Conservation (phyloP, 2,113 vertebrate species). For the Gyps fulvus region DNA sequence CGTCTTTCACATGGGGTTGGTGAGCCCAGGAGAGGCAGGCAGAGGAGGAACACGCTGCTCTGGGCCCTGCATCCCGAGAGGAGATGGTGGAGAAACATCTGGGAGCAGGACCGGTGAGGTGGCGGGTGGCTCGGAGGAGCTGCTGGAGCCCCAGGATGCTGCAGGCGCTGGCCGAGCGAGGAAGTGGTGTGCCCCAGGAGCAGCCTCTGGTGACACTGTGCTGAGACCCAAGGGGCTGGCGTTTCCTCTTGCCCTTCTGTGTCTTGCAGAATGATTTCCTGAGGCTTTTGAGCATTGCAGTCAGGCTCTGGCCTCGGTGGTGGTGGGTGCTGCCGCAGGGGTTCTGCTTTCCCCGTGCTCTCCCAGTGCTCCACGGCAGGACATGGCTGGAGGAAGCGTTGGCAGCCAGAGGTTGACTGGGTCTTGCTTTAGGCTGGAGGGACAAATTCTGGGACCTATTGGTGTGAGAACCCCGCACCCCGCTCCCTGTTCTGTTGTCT, state of each 20-base stretch:
- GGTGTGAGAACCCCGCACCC: accelerated
- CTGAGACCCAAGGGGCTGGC: accelerated
- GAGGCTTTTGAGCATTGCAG: accelerated
- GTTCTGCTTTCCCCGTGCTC: background rate
- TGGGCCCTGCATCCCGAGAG: background rate
- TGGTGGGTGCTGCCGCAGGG: accelerated
- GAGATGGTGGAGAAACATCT: accelerated
- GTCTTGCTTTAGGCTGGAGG: background rate
- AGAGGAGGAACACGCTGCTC: accelerated
- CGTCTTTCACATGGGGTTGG: accelerated
- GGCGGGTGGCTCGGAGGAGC: background rate
- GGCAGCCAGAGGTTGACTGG: background rate
- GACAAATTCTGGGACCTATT: background rate
- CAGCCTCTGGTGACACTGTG: background rate
- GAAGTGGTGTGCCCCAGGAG: accelerated
- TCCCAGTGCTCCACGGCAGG: accelerated
- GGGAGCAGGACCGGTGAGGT: background rate
- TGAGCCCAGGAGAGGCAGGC: background rate
- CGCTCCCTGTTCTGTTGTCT: accelerated
- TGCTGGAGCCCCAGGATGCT: background rate
- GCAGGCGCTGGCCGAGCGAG: accelerated
- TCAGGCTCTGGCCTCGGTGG: accelerated
- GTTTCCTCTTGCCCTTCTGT: accelerated
- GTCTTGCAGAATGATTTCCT: accelerated
- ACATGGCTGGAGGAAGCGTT: accelerated